These are phyloP conservation scores for Hyla sarda DNA, from an alignment of 2,113 vertebrate genomes.

Conservation along the genomic window DNA sequence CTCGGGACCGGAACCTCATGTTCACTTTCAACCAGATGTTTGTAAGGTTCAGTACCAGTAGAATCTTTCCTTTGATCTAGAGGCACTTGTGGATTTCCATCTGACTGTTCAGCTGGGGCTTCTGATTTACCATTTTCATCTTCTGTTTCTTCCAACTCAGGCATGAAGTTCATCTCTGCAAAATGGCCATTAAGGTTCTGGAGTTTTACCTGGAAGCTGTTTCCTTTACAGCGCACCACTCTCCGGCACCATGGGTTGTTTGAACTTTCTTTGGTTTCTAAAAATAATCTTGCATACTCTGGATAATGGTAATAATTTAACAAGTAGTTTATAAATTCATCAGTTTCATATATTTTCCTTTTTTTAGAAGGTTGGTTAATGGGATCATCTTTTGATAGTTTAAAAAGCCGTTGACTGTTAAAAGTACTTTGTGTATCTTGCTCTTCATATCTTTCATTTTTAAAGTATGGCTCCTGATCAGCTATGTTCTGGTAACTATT, in stretches of 20 bases:
- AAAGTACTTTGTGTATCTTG: conserved; percentile 9
- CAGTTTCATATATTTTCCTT: conserved; percentile 77
- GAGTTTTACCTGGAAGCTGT: conserved; percentile 68
- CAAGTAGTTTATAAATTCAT: conserved; percentile 79
- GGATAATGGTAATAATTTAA: conserved; percentile 76
- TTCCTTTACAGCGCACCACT: conserved; percentile 65
- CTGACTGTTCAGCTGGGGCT: conserved; percentile 50
- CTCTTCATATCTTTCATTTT: background rate
- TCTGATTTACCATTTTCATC: conserved; percentile 57
- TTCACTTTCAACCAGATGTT: conserved; percentile 55
- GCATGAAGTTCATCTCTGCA: conserved; percentile 62
- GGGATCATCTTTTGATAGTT: conserved; percentile 26
- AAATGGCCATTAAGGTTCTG: conserved; percentile 57
- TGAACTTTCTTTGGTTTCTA: conserved; percentile 51
- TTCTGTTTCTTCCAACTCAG: conserved; percentile 55
- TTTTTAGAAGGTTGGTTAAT: conserved; percentile 62
- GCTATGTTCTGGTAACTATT: background rate
- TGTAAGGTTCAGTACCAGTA: conserved; percentile 60
- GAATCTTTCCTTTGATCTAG: conserved; percentile 45
- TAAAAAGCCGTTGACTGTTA: conserved; percentile 23
- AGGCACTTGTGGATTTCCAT: conserved; percentile 46
- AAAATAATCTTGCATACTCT: conserved; percentile 67
- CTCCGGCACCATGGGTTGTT: conserved; percentile 71
- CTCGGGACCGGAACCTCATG: conserved; percentile 51
- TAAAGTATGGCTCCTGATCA: background rate